phyloP scores from a whole-genome alignment of 1,140 invertebrate genomes.

The Drosophila auraria region DNA sequence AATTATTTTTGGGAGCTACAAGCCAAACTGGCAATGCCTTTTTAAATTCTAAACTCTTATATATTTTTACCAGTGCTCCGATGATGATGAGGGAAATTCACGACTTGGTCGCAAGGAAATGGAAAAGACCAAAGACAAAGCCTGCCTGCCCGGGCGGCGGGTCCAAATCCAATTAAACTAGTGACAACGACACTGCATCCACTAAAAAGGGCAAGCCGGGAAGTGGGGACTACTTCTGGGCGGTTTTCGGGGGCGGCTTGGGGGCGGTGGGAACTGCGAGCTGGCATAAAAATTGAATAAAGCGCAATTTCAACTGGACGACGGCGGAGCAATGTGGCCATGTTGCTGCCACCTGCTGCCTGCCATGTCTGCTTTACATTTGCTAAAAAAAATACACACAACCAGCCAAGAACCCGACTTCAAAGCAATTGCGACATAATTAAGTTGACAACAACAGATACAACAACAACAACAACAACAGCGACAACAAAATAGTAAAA shows the following conservation, averaged over 20 bases:
- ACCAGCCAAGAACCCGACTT: slow-evolving; percentile 57
- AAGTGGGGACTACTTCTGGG: not conserved
- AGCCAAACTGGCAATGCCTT: not conserved
- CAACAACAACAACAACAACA: slow-evolving; percentile 18
- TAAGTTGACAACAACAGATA: slow-evolving; percentile 77
- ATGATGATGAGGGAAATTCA: slow-evolving; percentile 44
- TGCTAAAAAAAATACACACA: slow-evolving; percentile 36
- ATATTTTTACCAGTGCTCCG: not conserved
- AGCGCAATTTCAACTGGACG: slow-evolving; percentile 73
- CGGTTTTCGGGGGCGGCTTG: not conserved
- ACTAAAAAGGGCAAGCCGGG: slow-evolving; percentile 62
- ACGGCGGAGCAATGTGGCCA: slow-evolving; percentile 27
- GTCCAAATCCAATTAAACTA: slow-evolving; percentile 79
- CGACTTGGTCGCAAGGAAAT: slow-evolving; percentile 21
- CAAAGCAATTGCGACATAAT: slow-evolving; percentile 82
- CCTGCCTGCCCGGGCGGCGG: slow-evolving; percentile 42
- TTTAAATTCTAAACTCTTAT: not conserved
- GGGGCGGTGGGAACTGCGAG: slow-evolving; percentile 21
- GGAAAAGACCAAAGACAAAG: slow-evolving; percentile 58
- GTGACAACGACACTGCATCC: slow-evolving; percentile 74
- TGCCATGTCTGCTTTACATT: slow-evolving; percentile 74
- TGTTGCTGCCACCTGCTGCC: slow-evolving; percentile 74
- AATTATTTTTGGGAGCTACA: too few relatives aligned
- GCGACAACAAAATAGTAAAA: slow-evolving; percentile 17
- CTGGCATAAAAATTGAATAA: slow-evolving; percentile 77